A percentile compares a stretch with the other conserved stretches of the same genome.
These are phyloP conservation scores for Muntiacus muntjak DNA, from an alignment of 2,113 vertebrate species.

Conservation along the genomic window DNA sequence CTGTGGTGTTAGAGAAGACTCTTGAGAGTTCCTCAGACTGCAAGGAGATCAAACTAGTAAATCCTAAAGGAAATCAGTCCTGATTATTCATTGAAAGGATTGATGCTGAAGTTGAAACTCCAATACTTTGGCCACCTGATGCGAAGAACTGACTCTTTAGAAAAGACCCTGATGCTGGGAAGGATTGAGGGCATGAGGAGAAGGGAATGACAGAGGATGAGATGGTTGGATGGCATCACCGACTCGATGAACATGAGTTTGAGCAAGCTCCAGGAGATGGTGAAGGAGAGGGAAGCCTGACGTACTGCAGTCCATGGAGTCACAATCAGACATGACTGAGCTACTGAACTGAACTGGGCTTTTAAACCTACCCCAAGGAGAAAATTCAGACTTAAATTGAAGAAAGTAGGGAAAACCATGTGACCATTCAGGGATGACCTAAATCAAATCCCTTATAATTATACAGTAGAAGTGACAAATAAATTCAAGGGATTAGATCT, in stretches of 20 bases:
- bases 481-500: not conserved
- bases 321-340: not conserved
- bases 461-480: not conserved
- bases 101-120: not conserved
- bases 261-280: not conserved
- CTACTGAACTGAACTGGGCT: not conserved
- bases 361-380: not conserved
- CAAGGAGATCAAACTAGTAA: not conserved
- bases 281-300: not conserved
- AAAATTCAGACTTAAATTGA: not conserved
- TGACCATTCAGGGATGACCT: fast-evolving
- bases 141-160: not conserved
- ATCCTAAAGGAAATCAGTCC: not conserved
- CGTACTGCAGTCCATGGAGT: not conserved
- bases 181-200: not conserved
- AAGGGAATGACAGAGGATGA: not conserved
- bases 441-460: not conserved
- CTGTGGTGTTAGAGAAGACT: not conserved
- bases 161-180: not conserved
- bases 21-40: not conserved
- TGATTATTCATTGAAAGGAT: not conserved
- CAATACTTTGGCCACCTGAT: not conserved
- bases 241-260: not conserved
- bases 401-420: not conserved
- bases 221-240: not conserved